Conservation (phyloP, 2,888 invertebrate genomes). For the Pollenia amentaria region DNA sequence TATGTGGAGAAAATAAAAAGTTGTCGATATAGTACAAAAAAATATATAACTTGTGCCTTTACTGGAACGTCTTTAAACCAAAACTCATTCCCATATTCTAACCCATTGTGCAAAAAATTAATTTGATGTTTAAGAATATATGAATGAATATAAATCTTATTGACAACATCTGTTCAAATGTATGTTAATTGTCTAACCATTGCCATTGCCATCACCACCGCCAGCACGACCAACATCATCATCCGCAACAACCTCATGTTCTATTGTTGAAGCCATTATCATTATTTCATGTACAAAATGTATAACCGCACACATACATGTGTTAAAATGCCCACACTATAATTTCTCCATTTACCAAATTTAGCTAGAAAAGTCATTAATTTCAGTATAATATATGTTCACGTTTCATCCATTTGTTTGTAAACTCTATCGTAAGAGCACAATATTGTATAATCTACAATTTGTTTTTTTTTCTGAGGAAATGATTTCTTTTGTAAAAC, state of each 20-base stretch:
- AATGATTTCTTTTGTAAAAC: constrained; percentile 12
- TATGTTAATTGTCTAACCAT: constrained; percentile 41
- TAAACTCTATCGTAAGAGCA: not conserved
- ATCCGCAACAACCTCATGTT: constrained; percentile 5
- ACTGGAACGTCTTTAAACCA: too few species aligned
- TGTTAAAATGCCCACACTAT: not conserved
- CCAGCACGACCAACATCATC: not conserved
- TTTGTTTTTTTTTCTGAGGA: not conserved
- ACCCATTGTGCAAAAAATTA: not conserved
- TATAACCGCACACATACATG: not conserved
- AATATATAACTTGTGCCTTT: too few species aligned
- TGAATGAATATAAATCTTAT: constrained; percentile 17
- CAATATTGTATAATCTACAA: constrained; percentile 2
- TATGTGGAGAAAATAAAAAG: too few species aligned
- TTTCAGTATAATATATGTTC: constrained; percentile 17
- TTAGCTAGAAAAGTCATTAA: constrained; percentile 20
- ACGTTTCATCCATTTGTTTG: constrained; percentile 4
- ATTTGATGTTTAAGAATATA: not conserved
- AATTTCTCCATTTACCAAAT: not conserved
- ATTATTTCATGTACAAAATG: not conserved
- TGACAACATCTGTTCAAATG: constrained; percentile 12
- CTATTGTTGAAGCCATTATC: constrained; percentile 28
- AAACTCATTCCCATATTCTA: not conserved
- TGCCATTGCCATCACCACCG: not conserved
- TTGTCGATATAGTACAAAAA: too few species aligned